A percentile compares a stretch with the other conserved stretches of the same genome.
phyloP scores from a whole-genome alignment of 2,113 vertebrate genomes.

The Ptyas mucosa region DNA sequence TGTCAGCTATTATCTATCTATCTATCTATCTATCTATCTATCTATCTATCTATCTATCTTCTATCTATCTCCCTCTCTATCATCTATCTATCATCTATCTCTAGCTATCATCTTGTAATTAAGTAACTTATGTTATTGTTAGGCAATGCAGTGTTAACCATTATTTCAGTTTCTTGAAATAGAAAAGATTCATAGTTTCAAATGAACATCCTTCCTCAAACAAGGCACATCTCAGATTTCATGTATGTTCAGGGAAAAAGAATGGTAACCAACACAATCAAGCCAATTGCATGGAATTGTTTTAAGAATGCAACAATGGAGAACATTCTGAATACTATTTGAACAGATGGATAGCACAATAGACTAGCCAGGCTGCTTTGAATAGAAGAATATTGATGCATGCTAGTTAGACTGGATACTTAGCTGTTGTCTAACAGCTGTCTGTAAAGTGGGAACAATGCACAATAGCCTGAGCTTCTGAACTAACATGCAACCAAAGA shows the following conservation, averaged over 20 bases:
- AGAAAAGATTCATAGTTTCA: neutral
- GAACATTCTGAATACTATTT: neutral
- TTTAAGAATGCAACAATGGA: neutral
- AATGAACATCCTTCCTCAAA: neutral
- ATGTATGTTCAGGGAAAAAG: neutral
- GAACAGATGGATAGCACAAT: neutral
- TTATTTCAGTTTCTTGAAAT: slow-evolving; percentile 1
- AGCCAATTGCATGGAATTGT: neutral
- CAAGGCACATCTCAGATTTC: neutral
- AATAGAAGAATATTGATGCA: neutral
- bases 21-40: too few species aligned
- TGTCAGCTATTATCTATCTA: neutral
- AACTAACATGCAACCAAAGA: neutral
- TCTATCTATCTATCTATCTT: too few species aligned
- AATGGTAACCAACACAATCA: neutral
- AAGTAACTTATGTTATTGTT: neutral
- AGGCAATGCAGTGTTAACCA: neutral
- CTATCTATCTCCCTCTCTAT: neutral
- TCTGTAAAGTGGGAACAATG: neutral
- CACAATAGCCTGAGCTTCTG: neutral
- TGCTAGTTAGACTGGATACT: neutral
- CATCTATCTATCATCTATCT: neutral
- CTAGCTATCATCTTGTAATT: neutral
- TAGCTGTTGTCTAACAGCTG: neutral
- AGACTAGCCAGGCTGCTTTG: neutral